A percentile compares a stretch with the other conserved stretches of the same genome.
Evolutionary conservation across 1,140 invertebrate genomes (phyloP).

Genomic region (Carposina sasakii): DNA sequence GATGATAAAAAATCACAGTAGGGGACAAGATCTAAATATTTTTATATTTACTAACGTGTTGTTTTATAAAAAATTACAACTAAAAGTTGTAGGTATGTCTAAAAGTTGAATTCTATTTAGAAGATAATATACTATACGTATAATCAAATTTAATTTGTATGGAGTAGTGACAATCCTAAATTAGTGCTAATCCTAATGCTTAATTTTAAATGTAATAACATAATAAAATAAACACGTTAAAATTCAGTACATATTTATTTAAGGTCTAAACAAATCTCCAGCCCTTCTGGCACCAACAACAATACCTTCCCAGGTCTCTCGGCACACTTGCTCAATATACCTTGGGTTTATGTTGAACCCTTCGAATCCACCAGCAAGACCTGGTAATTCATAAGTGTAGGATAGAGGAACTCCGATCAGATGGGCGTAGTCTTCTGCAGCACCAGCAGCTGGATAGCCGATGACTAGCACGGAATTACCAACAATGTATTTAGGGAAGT

Average conservation of each 20-base stretch:
- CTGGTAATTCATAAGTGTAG: slow-evolving; percentile 79
- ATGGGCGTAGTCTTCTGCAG: slow-evolving; percentile 80
- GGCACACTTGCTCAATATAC: slow-evolving; percentile 65
- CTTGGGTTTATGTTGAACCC: slow-evolving; percentile 73
- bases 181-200: slow-evolving; percentile 30
- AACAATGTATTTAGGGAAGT: slow-evolving; percentile 60
- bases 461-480: slow-evolving; percentile 30
- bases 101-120: no score
- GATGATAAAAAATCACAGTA: slow-evolving; percentile 78
- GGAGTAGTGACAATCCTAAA: slow-evolving; percentile 17
- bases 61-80: no score
- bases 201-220: slow-evolving; percentile 34
- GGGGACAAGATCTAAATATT: no score
- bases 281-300: slow-evolving; percentile 60
- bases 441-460: slow-evolving; percentile 68
- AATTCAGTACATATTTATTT: slow-evolving; percentile 27
- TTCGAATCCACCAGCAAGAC: slow-evolving; percentile 33
- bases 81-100: no score
- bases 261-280: slow-evolving; percentile 28
- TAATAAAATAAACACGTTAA: no score
- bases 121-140: no score
- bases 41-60: no score
- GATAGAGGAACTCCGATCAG: slow-evolving; percentile 74
- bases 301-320: slow-evolving; percentile 81
- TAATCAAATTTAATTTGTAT: no score